Evolutionary conservation across 2,797 vertebrate genomes (phyloP).

Genomic region (Acipenser transmontanus): DNA sequence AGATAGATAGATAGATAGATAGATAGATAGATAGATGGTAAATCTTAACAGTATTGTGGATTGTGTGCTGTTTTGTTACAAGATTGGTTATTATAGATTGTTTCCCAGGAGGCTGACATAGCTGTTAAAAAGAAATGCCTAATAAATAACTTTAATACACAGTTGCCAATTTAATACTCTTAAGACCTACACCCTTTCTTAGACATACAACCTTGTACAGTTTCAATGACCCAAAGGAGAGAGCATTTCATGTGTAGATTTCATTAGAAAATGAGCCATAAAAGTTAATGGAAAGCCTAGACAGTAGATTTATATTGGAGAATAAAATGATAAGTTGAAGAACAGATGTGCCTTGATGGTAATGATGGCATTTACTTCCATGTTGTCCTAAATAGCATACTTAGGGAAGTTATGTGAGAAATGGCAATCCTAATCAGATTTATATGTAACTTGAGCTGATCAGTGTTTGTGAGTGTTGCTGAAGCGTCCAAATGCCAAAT

Average conservation of each 20-base stretch:
- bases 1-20: too few species aligned
- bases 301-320: background rate
- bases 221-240: background rate
- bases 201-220: slow-evolving; percentile 5
- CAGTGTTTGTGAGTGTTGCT: slow-evolving; percentile 25
- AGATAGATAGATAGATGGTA: too few species aligned
- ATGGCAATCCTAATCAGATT: slow-evolving; percentile 50
- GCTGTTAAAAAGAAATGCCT: too few species aligned
- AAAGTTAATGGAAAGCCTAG: slow-evolving; percentile 3
- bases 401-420: slow-evolving; percentile 30
- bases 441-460: slow-evolving; percentile 29
- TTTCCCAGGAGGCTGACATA: too few species aligned
- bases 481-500: slow-evolving; percentile 14
- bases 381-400: slow-evolving; percentile 22
- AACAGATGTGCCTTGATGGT: background rate
- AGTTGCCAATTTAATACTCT: background rate
- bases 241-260: background rate
- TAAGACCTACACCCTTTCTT: background rate
- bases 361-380: background rate
- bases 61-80: too few species aligned
- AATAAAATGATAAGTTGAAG: background rate
- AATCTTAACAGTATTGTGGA: too few species aligned
- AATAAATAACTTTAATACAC: background rate
- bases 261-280: background rate
- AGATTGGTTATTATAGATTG: too few species aligned